phyloP scores from a whole-genome alignment of 2,888 invertebrate species.

The Encarsia formosa region DNA sequence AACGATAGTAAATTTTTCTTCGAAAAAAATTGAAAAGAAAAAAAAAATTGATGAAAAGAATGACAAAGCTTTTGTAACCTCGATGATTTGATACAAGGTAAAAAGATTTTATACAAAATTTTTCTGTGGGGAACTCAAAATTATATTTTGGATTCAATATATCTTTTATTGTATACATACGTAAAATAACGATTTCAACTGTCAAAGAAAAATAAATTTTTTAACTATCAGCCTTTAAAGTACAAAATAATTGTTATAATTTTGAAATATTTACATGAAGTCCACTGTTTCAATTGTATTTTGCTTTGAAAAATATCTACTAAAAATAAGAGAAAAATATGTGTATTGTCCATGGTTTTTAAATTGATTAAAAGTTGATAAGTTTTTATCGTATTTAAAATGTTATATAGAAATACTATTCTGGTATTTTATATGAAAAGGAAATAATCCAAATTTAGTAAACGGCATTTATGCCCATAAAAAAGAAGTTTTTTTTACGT shows the following conservation, averaged over 20 bases:
- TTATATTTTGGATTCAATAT: too few relatives aligned
- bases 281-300: background rate
- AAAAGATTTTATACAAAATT: too few relatives aligned
- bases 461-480: background rate
- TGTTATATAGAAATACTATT: background rate
- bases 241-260: constrained; percentile 14
- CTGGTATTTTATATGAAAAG: background rate
- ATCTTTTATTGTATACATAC: too few relatives aligned
- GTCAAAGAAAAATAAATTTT: constrained; percentile 7
- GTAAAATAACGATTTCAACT: background rate
- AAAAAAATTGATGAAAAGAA: too few relatives aligned
- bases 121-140: too few relatives aligned
- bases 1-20: too few relatives aligned
- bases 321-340: background rate
- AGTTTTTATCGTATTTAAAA: background rate
- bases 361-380: background rate
- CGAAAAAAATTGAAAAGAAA: too few relatives aligned
- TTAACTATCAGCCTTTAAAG: constrained; percentile 12
- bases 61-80: too few relatives aligned
- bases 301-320: too few relatives aligned
- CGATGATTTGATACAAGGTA: too few relatives aligned
- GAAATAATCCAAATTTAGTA: background rate
- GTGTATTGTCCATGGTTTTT: background rate
- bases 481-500: too few relatives aligned
- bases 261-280: constrained; percentile 14